Evolutionary conservation across 2,888 invertebrate genomes (phyloP), one percentile per base, ranked within the genome.

Genomic region (Buathra laborator): DNA sequence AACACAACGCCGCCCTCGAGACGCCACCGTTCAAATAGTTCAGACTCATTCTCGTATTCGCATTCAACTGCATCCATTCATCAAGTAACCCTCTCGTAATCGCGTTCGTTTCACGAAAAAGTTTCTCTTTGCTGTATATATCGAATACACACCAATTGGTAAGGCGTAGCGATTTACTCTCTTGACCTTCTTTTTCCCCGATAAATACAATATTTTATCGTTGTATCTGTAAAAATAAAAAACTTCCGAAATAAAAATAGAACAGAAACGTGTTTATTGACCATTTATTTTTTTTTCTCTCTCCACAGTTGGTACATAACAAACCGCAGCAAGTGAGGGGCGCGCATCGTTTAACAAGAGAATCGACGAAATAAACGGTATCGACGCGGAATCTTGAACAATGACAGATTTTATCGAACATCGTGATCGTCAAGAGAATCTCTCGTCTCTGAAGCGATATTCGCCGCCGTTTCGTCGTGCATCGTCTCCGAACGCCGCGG

Each of bases 371-470:
- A 66, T 12, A 51, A 29, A 29, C 2, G 24, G 24, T 0, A 92
- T 37, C 37, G 9, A 37, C 37, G 37, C 37, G 37, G 6, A 37
- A 37, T 37, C 7, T 37, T 0, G 9, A 5, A 37, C 6, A 37
- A 37, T 92, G 92, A 92, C 91, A 79, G 89, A 89, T 48, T 89
- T 88, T 46, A 88, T 91, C 29, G 90, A 92, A 43, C 91, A 88
- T 51, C 88, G 89, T 74, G 88, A 88, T 59, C 83, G 90, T 46
- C 86, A 86, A 14, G 88, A 89, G n/a, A 81, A 87, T 70, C 77
- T 88, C 51, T 87, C 86, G 44, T 84, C 84, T 16, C 87, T 91
- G n/a, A 92, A 91, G 29, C 74, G 78, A 32, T 53, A 53, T 32
- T 24, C 72, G 6, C 46, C 44, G 6, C 46, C 44, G 32, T 76